Evolutionary conservation across 2,113 vertebrate species (phyloP).

Genomic region (Myotis yumanensis): DNA sequence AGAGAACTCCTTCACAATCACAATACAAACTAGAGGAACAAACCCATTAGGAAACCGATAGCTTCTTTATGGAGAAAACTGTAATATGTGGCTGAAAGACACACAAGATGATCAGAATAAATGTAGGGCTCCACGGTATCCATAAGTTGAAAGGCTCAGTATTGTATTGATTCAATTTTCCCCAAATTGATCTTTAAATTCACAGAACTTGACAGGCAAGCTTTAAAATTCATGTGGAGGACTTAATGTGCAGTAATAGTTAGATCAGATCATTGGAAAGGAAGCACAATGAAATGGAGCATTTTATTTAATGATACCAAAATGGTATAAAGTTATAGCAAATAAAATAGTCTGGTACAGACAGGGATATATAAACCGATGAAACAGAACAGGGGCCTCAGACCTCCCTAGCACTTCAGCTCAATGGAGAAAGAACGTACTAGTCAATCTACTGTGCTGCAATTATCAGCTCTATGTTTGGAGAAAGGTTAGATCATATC

Average conservation of each 20-base stretch:
- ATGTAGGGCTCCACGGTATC: background rate
- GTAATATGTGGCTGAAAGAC: background rate
- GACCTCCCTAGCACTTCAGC: background rate
- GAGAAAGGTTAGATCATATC: constrained; percentile 20
- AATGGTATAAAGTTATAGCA: background rate
- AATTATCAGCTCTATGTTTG: background rate
- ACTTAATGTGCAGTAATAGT: background rate
- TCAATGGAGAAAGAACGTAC: background rate
- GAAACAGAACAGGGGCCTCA: background rate
- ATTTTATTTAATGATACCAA: constrained; percentile 11
- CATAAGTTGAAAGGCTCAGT: background rate
- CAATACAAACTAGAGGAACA: background rate
- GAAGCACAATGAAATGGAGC: background rate
- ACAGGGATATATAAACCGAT: background rate
- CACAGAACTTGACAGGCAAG: constrained; percentile 10
- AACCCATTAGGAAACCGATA: background rate
- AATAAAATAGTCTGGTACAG: background rate
- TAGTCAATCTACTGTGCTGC: too few species aligned
- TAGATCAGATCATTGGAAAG: background rate
- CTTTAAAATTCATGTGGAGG: constrained; percentile 37
- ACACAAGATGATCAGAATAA: background rate
- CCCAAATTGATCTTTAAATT: constrained; percentile 14
- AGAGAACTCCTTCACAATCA: constrained; percentile 25
- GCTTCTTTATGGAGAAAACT: background rate
- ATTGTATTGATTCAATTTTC: background rate